phyloP scores from a whole-genome alignment of 2,113 vertebrate species.

The Nycticryphes semicollaris region DNA sequence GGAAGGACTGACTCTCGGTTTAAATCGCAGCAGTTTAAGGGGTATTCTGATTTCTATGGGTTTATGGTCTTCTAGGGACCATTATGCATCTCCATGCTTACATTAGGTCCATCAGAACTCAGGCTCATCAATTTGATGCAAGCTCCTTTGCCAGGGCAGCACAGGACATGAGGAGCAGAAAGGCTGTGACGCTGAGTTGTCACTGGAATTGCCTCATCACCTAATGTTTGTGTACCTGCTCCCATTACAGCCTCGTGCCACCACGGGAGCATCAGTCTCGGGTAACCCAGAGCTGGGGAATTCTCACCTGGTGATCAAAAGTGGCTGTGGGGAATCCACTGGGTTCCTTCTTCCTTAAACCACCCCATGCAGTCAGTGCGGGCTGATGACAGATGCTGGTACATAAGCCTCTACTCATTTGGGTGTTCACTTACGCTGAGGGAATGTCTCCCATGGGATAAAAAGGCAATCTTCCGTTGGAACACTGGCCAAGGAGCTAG shows the following conservation, averaged over 20 bases:
- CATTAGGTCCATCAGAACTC: not conserved
- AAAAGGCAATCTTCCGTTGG: not conserved
- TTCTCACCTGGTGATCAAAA: not conserved
- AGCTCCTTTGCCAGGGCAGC: not conserved
- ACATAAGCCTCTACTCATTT: not conserved
- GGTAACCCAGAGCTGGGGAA: rapidly evolving
- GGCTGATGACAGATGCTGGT: not conserved
- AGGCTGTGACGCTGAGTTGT: not conserved
- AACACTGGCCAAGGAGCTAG: constrained; percentile 28
- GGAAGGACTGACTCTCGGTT: not conserved
- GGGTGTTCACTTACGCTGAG: not conserved
- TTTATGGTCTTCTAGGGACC: not conserved
- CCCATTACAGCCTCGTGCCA: not conserved
- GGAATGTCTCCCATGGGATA: not conserved
- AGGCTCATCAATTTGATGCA: not conserved
- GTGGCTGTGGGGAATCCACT: not conserved
- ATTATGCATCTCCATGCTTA: not conserved
- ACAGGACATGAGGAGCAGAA: not conserved
- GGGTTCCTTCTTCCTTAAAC: not conserved
- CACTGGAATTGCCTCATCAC: not conserved
- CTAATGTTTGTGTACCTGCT: not conserved
- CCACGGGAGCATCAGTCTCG: not conserved
- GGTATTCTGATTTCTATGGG: not conserved
- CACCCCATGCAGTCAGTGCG: not conserved
- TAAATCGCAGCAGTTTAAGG: not conserved